These are phyloP conservation scores for Myrmophylax atrothorax DNA, from an alignment of 2,113 vertebrate species.

Conservation along the genomic window DNA sequence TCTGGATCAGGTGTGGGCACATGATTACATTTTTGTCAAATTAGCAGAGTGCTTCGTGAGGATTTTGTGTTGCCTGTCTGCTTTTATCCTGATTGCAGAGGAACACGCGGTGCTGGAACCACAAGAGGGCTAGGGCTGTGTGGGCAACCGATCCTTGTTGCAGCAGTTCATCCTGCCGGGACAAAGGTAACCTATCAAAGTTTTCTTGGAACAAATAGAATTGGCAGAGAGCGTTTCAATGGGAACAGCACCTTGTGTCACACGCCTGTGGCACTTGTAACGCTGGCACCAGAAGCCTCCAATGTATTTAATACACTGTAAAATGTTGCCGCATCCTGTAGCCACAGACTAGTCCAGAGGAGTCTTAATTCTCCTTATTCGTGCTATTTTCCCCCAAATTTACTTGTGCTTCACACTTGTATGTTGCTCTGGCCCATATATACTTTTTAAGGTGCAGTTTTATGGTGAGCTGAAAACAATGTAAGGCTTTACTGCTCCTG, in stretches of 20 bases:
- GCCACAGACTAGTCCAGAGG: not conserved
- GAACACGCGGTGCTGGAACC: not conserved
- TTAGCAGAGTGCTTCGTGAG: slow-evolving; percentile 1
- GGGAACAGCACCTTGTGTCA: not conserved
- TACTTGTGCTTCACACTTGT: not conserved
- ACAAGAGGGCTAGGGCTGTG: not conserved
- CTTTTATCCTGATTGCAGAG: not conserved
- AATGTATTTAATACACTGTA: not conserved
- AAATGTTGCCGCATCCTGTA: not conserved
- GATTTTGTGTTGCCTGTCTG: not conserved
- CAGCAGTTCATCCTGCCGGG: not conserved
- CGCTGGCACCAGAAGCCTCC: not conserved
- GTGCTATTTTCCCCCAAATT: not conserved
- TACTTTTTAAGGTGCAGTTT: not conserved
- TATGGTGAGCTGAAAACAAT: not conserved
- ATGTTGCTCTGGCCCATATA: not conserved
- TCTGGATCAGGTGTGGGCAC: slow-evolving; percentile 61
- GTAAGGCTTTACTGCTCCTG: not conserved
- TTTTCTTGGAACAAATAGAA: not conserved
- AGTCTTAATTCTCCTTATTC: not conserved
- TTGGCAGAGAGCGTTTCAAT: not conserved
- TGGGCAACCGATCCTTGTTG: not conserved
- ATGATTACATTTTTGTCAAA: slow-evolving; percentile 46
- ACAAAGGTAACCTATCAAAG: not conserved
- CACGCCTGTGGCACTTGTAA: not conserved